Base-by-base conservation (phyloP, 2,797 vertebrate species). In the Rhodeus uyekii region DNA sequence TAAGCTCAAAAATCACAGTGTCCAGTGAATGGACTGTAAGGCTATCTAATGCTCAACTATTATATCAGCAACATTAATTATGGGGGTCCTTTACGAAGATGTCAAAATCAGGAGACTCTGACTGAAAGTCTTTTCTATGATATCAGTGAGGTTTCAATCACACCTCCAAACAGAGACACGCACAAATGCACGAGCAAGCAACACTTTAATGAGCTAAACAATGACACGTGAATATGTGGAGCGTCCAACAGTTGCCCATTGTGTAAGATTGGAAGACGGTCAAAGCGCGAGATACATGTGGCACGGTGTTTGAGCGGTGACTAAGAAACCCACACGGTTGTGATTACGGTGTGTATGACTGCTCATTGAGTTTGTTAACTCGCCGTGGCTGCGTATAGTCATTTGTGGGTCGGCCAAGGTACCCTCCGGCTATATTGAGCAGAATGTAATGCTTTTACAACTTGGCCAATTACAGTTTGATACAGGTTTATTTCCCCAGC, bases 401-500 rank as follows among this genome's bases (percentile, higher is more conserved):
- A 76, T 78, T 36, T 39, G 44, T 60, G 78, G 84, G 82, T 84
- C 79, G 64, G 86, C 85, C 82, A 86, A 83, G 72, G 82, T 83
- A 79, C 76, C 89, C 87, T 75, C 67, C 53, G 79, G 87, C 85
- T 85, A 84, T 71, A 81, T 61, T 83, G 84, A 89, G 83, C 88
- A 81, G 86, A 87, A 87, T 82, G 86, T 84, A 89, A 86, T 91
- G 89, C 90, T 93, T 93, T 93, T 89, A 92, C 91, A 91, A 92
- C 89, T 91, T 89, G 81, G 81, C 88, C 88, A 88, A 92, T 93
- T 92, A 91, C 90, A 89, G 88, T 90, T 86, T 86, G 82, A 91
- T 88, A 82, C 88, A 83, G 87, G 87, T 92, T 93, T 92, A 93
- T 93, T 94, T 93, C 90, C 92, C 89, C 85, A 87, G 87, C 86